phyloP scores from a whole-genome alignment of 2,888 invertebrate genomes.

The Tribolium freemani region DNA sequence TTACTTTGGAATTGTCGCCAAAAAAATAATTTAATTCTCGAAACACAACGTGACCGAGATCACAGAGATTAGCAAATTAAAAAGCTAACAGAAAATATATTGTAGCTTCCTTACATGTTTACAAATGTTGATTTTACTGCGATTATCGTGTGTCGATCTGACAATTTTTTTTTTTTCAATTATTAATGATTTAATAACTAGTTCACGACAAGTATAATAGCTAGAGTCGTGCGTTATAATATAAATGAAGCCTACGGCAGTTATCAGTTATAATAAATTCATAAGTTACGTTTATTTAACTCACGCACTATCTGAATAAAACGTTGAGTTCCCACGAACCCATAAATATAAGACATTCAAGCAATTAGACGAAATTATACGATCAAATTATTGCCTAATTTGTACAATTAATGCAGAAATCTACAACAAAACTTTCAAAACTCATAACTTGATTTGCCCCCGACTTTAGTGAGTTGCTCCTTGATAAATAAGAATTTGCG shows the following conservation, averaged over 20 bases:
- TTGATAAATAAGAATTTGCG: not conserved
- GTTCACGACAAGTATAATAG: not conserved
- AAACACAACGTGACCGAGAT: slow-evolving; percentile 52
- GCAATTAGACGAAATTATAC: slow-evolving; percentile 25
- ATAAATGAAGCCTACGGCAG: slow-evolving; percentile 29
- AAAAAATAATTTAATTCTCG: slow-evolving; percentile 55
- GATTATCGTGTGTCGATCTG: not conserved
- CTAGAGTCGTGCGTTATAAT: slow-evolving; percentile 20
- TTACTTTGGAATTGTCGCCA: not conserved
- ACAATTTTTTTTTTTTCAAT: slow-evolving; percentile 4
- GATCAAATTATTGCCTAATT: slow-evolving; percentile 28
- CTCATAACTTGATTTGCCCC: not conserved
- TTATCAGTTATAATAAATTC: slow-evolving; percentile 34
- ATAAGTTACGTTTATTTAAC: slow-evolving; percentile 15
- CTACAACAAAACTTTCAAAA: not conserved
- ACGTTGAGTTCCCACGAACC: slow-evolving; percentile 29
- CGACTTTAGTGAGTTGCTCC: not conserved
- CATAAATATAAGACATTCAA: slow-evolving; percentile 33
- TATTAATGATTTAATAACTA: slow-evolving; percentile 9
- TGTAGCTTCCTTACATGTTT: not conserved
- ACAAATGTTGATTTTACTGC: not conserved
- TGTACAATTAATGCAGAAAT: not conserved
- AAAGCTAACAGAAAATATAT: slow-evolving; percentile 1
- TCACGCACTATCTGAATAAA: slow-evolving; percentile 15
- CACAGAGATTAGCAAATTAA: slow-evolving; percentile 36